Conservation (phyloP, 2,113 vertebrate genomes). For the Pluvianellus socialis region DNA sequence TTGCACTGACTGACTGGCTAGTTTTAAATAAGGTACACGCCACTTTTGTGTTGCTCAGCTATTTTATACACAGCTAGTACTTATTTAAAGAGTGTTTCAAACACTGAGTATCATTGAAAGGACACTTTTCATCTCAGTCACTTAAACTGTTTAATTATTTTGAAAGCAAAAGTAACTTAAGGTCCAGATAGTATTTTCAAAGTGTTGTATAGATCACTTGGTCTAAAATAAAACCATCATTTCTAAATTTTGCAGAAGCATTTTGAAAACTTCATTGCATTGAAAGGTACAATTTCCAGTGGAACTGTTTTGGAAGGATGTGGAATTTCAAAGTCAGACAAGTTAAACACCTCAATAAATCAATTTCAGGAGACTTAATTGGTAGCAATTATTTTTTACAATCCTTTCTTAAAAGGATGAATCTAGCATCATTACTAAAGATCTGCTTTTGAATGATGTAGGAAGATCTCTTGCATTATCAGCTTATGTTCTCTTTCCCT, state of each 20-base stretch:
- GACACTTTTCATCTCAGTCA: neutral
- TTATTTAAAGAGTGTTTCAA: neutral
- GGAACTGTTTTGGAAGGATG: neutral
- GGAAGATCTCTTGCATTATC: neutral
- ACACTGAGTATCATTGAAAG: neutral
- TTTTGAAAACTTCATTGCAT: neutral
- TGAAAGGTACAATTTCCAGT: neutral
- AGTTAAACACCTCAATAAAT: neutral
- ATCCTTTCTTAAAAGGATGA: neutral
- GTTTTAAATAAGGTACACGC: neutral
- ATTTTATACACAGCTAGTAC: neutral
- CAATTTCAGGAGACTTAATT: neutral
- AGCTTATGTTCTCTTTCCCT: neutral
- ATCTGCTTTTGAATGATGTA: neutral
- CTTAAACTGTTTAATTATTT: neutral
- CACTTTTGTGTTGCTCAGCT: neutral
- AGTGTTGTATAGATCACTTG: neutral
- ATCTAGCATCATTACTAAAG: neutral
- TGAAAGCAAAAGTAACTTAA: neutral
- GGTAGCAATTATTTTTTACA: neutral
- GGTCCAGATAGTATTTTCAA: neutral
- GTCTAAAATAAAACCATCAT: neutral
- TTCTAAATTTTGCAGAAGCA: neutral
- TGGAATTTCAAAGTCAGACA: neutral
- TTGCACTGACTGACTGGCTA: neutral